phyloP scores from a whole-genome alignment of 2,113 vertebrate species.

The Osmerus mordax region DNA sequence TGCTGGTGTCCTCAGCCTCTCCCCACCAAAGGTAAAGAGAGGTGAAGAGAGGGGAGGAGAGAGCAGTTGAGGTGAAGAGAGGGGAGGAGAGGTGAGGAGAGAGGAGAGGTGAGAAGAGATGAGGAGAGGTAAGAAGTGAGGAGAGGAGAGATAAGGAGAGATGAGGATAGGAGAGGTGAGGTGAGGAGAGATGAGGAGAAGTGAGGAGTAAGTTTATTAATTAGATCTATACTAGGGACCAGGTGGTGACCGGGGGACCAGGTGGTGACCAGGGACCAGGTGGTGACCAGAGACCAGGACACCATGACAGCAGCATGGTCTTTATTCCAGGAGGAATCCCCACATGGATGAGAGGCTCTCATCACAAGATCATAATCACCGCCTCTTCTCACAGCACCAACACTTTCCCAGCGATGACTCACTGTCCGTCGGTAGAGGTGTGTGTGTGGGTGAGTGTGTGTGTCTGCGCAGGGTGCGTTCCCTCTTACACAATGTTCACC shows the following conservation, averaged over 20 bases:
- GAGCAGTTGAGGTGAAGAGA: not conserved
- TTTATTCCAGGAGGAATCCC: slow-evolving; percentile 44
- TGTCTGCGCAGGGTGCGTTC: slow-evolving; percentile 21
- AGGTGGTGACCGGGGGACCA: too few relatives aligned
- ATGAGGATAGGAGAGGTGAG: not conserved
- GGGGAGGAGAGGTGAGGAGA: too few relatives aligned
- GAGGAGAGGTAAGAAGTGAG: too few relatives aligned
- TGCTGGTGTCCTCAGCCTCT: slow-evolving; percentile 54
- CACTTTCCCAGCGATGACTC: slow-evolving; percentile 24
- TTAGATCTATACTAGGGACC: too few relatives aligned
- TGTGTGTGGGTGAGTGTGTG: slow-evolving; percentile 9
- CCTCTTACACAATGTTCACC: slow-evolving; percentile 46
- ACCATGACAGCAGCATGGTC: too few relatives aligned
- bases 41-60: slow-evolving; percentile 34
- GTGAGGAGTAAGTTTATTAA: too few relatives aligned
- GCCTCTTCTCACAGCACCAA: slow-evolving; percentile 23
- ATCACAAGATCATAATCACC: slow-evolving; percentile 22
- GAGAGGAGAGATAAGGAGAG: not conserved
- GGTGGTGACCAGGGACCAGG: too few relatives aligned
- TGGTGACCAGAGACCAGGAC: too few relatives aligned
- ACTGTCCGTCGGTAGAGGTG: not conserved
- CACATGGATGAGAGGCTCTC: slow-evolving; percentile 33
- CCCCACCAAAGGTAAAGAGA: slow-evolving; percentile 21
- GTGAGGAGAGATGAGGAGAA: not conserved
- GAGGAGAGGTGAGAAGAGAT: too few relatives aligned